A percentile compares a stretch with the other conserved stretches of the same genome.
Evolutionary conservation across 1,140 invertebrate species (phyloP).

Genomic region (Colletes latitarsis): DNA sequence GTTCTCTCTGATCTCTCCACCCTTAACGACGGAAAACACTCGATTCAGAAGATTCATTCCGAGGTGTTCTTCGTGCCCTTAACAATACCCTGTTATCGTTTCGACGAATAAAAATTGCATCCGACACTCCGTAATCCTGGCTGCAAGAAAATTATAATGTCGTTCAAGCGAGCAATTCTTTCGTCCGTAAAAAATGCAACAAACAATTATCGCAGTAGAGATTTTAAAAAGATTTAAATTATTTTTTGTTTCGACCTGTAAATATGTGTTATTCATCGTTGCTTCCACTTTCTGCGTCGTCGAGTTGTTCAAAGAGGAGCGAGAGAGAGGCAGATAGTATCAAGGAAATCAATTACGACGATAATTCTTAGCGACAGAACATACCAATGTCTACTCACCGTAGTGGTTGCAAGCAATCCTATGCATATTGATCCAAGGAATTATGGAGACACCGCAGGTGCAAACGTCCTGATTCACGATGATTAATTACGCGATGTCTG

Average conservation of each 20-base stretch:
- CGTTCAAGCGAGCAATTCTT: background rate
- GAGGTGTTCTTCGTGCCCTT: background rate
- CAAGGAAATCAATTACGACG: conserved; percentile 24
- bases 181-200: background rate
- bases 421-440: conserved; percentile 61
- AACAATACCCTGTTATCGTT: background rate
- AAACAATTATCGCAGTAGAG: too few species aligned
- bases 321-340: background rate
- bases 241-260: too few species aligned
- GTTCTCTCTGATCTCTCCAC: conserved; percentile 55
- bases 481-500: conserved; percentile 59
- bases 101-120: conserved; percentile 24
- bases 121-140: background rate
- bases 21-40: conserved; percentile 59
- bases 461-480: conserved; percentile 59
- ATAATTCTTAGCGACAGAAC: background rate
- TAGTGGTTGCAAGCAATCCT: conserved; percentile 44
- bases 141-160: conserved; percentile 27
- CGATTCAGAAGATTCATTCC: conserved; percentile 52
- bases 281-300: too few species aligned
- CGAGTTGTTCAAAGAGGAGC: background rate
- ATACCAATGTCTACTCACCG: background rate
- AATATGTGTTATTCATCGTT: too few species aligned
- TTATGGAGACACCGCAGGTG: conserved; percentile 58
- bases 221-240: too few species aligned